Conservation (phyloP, 1,140 invertebrate genomes). For the Nephila pilipes region DNA sequence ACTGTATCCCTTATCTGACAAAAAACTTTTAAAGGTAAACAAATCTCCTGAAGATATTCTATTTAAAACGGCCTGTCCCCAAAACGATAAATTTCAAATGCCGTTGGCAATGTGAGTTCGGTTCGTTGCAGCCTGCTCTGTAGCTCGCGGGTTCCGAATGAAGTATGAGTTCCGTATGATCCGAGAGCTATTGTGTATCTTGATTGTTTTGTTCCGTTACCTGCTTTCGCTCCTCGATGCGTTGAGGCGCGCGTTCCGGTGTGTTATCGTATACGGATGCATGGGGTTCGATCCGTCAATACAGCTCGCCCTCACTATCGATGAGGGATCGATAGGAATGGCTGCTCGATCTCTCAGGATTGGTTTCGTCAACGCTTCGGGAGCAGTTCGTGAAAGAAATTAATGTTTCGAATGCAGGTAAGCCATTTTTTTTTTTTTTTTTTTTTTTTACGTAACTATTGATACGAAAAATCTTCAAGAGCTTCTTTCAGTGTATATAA, state of each 20-base stretch:
- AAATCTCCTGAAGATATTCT: not conserved
- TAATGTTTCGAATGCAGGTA: not conserved
- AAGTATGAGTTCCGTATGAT: constrained; percentile 25
- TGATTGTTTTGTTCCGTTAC: constrained; percentile 63
- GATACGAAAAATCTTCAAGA: too few species aligned
- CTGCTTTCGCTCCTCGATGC: constrained; percentile 1
- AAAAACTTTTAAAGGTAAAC: not conserved
- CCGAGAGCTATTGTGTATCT: not conserved
- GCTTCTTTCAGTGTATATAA: too few species aligned
- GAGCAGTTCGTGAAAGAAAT: not conserved
- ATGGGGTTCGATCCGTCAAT: constrained; percentile 17
- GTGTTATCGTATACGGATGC: constrained; percentile 53
- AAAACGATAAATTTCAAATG: not conserved
- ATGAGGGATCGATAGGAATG: constrained; percentile 24
- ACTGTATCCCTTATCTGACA: too few species aligned
- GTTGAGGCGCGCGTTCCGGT: constrained; percentile 45
- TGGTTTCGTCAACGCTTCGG: not conserved
- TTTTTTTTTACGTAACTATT: too few species aligned
- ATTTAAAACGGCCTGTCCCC: not conserved
- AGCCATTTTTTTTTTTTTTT: not conserved
- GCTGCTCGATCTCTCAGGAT: not conserved
- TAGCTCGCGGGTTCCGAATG: constrained; percentile 35
- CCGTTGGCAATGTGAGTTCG: constrained; percentile 3
- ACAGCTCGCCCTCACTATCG: not conserved
- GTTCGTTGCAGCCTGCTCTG: constrained; percentile 4